Percentiles rank a stretch among this genome's conserved stretches.
Evolutionary conservation across 2,888 invertebrate genomes (phyloP).

Genomic region (Pelosia muscerda): DNA sequence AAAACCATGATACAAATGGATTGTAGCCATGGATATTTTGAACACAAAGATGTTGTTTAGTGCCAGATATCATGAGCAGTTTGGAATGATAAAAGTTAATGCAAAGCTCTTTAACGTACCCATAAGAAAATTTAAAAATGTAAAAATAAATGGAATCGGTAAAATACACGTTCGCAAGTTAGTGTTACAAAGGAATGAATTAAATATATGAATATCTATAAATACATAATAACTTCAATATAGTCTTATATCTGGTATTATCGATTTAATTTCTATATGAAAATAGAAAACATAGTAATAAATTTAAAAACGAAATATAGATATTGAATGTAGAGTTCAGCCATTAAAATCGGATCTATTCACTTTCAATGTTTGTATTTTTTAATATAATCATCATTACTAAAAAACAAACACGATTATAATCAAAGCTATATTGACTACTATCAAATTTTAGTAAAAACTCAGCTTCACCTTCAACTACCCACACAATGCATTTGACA

Average conservation of each 20-base stretch:
- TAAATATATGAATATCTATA: too few relatives aligned
- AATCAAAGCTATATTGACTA: not conserved
- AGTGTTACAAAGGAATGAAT: too few relatives aligned
- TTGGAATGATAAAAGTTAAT: not conserved
- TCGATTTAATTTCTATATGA: too few relatives aligned
- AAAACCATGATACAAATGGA: not conserved
- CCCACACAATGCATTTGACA: slow-evolving; percentile 35
- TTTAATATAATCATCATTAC: too few relatives aligned
- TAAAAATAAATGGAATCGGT: too few relatives aligned
- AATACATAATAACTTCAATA: too few relatives aligned
- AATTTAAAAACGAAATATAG: not conserved
- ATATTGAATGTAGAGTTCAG: too few relatives aligned
- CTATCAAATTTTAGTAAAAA: not conserved
- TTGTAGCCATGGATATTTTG: slow-evolving; percentile 1
- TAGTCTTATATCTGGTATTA: too few relatives aligned
- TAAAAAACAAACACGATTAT: not conserved
- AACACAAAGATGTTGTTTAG: not conserved
- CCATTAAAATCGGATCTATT: too few relatives aligned
- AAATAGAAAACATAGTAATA: not conserved
- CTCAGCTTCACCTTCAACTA: slow-evolving; percentile 19
- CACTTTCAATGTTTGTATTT: too few relatives aligned
- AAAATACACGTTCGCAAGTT: too few relatives aligned
- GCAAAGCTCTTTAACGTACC: not conserved
- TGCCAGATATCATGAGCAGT: not conserved
- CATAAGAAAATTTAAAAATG: too few relatives aligned